A percentile compares a stretch with the other conserved stretches of the same genome.
phyloP scores from a whole-genome alignment of 1,140 invertebrate species.

The Probaryconus sp. region DNA sequence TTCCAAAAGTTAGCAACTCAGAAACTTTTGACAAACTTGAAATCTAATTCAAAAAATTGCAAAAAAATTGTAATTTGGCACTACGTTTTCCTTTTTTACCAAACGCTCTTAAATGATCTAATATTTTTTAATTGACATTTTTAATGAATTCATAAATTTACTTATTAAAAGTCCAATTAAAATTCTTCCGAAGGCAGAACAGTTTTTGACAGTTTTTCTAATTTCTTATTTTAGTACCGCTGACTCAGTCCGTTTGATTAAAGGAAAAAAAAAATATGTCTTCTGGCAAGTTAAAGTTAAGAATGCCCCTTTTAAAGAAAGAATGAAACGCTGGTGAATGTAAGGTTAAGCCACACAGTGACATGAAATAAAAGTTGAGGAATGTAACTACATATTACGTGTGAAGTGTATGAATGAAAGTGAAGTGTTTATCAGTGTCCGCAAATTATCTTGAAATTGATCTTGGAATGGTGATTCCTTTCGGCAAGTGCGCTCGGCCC shows the following conservation, averaged over 20 bases:
- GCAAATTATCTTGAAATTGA: background rate
- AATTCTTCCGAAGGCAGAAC: too few relatives aligned
- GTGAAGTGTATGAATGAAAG: conserved; percentile 1
- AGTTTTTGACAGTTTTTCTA: too few relatives aligned
- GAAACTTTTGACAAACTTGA: too few relatives aligned
- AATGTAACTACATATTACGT: background rate
- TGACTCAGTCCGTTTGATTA: conserved; percentile 9
- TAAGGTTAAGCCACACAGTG: background rate
- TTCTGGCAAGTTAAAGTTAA: conserved; percentile 17
- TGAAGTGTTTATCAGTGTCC: conserved; percentile 7
- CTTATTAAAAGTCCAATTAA: too few relatives aligned
- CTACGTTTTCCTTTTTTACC: too few relatives aligned
- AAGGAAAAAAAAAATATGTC: background rate
- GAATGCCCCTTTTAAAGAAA: conserved; percentile 21
- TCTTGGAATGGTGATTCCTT: conserved; percentile 2
- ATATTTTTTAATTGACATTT: too few relatives aligned
- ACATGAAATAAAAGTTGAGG: background rate
- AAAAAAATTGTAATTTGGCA: too few relatives aligned
- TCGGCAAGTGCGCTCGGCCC: too few relatives aligned
- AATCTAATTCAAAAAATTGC: too few relatives aligned
- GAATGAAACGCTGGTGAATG: conserved; percentile 9
- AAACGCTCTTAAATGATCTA: too few relatives aligned
- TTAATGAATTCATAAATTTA: too few relatives aligned
- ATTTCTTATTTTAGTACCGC: conserved; percentile 3
- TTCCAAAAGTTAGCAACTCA: too few relatives aligned